Base-by-base conservation (phyloP, 2,888 invertebrate genomes). In the Sarcophaga carnaria region DNA sequence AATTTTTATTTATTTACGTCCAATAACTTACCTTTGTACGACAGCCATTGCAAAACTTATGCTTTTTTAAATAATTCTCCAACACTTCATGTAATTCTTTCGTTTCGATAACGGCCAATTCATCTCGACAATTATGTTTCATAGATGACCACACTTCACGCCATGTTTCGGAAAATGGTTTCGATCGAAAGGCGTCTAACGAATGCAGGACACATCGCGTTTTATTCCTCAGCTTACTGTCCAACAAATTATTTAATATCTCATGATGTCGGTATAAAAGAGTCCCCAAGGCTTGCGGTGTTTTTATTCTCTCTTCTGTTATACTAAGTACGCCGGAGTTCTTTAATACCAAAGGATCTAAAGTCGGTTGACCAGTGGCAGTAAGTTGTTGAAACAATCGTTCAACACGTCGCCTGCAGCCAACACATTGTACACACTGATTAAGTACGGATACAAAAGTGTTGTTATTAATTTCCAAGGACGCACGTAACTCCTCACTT, bases 371-470 rank as follows among this genome's bases (percentile, higher is more conserved):
- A 77, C 97, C 97, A 88, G 97, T 96, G 93, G 96, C 96, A 92
- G 96, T 96, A 90, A 98, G 94, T 93, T 98, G 97, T 92, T 96
- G 96, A 94, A 97, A 98, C 89, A 98, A 94, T 90, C 97, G 95
- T 93, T 98, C 98, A 90, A 98, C 98, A 93, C 98, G 98, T 92
- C 97, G 95, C 89, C 98, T 95, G 94, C 98, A 98, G 88, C 98
- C 98, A 91, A 98, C 97, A 94, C 98, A 98, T 88, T 98, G 98
- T 91, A 98, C 97, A 93, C 97, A 96, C 94, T 98, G 97, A 94
- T 97, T 96, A 88, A 98, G 94, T 91, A 98, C 96, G 90, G 96
- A 96, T 92, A 97, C 95, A 91, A 98, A 96, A 94, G 97, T 97
- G 90, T 96, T 95, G 91, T 96, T 96, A 80, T 96, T 96, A 80